Evolutionary conservation across 1,140 invertebrate genomes (phyloP).

Genomic region (Drosophila mojavensis): DNA sequence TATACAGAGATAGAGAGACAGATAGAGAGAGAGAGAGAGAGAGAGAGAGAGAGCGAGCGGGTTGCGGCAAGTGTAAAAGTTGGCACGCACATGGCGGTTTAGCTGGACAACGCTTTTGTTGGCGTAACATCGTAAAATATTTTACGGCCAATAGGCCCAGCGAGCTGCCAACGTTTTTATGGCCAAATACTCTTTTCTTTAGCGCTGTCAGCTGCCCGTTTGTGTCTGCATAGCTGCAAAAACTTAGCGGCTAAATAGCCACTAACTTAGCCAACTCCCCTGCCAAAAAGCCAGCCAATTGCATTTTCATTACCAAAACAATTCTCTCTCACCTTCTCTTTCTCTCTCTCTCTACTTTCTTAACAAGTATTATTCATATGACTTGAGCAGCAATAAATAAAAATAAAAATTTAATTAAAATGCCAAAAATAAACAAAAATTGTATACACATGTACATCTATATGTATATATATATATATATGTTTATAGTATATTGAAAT

Average conservation of each 20-base stretch:
- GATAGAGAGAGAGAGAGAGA: background rate
- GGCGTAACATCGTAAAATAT: constrained; percentile 81
- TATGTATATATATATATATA: background rate
- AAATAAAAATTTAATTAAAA: background rate
- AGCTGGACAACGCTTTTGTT: constrained; percentile 55
- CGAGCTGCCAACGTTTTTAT: constrained; percentile 73
- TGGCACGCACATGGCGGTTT: constrained; percentile 36
- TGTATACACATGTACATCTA: background rate
- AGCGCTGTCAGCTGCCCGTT: constrained; percentile 46
- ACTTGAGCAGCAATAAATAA: background rate
- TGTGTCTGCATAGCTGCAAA: background rate
- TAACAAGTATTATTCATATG: constrained; percentile 18
- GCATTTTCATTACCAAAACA: constrained; percentile 6
- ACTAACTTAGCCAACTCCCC: background rate
- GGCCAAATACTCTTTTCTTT: constrained; percentile 38
- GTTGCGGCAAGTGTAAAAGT: background rate
- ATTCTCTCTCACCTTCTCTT: background rate
- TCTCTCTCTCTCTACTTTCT: background rate
- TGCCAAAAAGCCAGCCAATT: background rate
- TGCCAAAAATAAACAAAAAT: background rate
- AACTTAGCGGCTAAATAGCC: constrained; percentile 44
- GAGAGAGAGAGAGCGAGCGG: background rate
- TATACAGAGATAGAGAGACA: background rate
- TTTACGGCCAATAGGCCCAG: constrained; percentile 71
- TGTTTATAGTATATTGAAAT: constrained; percentile 25